Conservation (phyloP, 2,888 invertebrate species). For the Scrobipalpa costella region DNA sequence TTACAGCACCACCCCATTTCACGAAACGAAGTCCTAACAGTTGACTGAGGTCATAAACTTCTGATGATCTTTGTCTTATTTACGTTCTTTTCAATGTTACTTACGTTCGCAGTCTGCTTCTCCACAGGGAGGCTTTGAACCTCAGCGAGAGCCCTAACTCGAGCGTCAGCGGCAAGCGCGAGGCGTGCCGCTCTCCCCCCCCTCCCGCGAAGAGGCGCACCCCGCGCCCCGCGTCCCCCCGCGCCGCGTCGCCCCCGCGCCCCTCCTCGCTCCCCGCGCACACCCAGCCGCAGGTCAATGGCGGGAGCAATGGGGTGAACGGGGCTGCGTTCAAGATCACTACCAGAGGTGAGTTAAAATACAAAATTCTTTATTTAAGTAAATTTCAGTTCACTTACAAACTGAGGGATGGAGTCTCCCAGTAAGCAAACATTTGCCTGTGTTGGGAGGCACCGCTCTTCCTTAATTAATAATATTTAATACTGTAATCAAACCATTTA, state of each 20-base stretch:
- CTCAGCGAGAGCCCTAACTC: conserved; percentile 84
- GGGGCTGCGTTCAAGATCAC: conserved; percentile 93
- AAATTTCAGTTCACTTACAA: too few species aligned
- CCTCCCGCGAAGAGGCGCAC: conserved; percentile 83
- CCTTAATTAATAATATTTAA: too few species aligned
- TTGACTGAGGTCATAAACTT: too few species aligned
- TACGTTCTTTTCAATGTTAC: neutral
- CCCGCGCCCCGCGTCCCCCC: conserved; percentile 59
- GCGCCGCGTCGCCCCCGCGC: conserved; percentile 47
- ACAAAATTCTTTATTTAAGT: too few species aligned
- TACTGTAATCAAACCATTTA: too few species aligned
- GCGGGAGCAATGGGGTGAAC: conserved; percentile 54
- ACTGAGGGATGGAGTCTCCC: too few species aligned
- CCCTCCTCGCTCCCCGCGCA: conserved; percentile 37
- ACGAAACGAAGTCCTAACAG: too few species aligned
- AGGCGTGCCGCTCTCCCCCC: conserved; percentile 78
- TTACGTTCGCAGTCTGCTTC: conserved; percentile 17
- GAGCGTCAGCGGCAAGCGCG: conserved; percentile 65
- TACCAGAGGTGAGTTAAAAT: conserved; percentile 86
- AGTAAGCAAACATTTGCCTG: neutral
- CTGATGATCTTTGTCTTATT: too few species aligned
- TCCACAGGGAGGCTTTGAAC: conserved; percentile 90
- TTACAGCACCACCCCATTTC: too few species aligned
- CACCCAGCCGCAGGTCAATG: conserved; percentile 43
- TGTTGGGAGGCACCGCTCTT: too few species aligned